These are phyloP conservation scores for Streptopelia turtur DNA, from an alignment of 2,797 vertebrate species.

Conservation along the genomic window DNA sequence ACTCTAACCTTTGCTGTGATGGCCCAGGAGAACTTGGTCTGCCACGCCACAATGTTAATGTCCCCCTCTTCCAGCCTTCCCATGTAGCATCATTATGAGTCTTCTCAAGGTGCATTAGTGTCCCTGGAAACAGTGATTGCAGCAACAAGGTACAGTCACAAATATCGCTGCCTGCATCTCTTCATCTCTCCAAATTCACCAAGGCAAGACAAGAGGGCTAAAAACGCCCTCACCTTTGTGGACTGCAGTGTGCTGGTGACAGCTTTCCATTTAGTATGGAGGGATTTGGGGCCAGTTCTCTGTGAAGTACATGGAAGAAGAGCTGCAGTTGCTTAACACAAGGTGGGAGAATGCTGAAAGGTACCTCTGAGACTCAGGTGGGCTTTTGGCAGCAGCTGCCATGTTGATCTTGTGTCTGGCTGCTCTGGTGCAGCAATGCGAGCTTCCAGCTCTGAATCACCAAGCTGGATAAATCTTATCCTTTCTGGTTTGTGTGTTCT, in stretches of 20 bases:
- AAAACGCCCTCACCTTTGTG: neutral
- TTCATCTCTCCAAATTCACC: constrained; percentile 12
- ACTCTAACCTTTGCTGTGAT: neutral
- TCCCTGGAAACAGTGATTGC: neutral
- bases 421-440: neutral
- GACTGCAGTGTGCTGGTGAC: neutral
- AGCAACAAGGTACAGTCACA: neutral
- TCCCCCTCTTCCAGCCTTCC: neutral
- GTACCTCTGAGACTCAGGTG: neutral
- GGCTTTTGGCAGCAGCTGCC: neutral
- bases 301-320: neutral
- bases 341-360: neutral
- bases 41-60: neutral
- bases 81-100: neutral
- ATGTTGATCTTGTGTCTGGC: neutral
- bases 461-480: neutral
- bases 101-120: neutral
- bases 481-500: neutral
- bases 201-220: neutral
- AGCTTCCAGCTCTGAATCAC: neutral
- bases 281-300: neutral
- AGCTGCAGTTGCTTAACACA: neutral
- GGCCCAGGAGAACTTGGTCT: neutral
- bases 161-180: neutral
- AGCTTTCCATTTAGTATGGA: constrained; percentile 1